Evolutionary conservation across 2,797 vertebrate genomes (phyloP).

Genomic region (Capromys pilorides): DNA sequence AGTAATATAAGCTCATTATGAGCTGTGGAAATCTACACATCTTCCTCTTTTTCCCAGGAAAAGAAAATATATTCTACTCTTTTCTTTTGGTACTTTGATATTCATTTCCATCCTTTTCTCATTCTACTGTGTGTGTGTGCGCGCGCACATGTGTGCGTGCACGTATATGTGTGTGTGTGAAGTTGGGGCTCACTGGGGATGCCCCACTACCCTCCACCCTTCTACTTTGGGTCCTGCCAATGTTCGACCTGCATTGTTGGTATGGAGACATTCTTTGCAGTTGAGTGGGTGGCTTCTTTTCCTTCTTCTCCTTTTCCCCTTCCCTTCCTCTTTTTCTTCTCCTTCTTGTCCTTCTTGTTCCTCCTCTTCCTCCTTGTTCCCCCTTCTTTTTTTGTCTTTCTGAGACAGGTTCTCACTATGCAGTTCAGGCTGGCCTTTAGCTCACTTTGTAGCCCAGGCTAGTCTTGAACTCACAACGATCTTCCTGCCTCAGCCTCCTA

Average conservation of each 20-base stretch:
- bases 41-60: neutral
- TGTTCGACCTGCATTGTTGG: neutral
- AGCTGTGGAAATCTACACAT: neutral
- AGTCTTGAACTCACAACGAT: no score
- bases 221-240: neutral
- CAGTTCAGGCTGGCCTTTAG: neutral
- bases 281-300: no score
- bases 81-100: neutral
- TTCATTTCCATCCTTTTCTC: neutral
- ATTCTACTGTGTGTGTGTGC: neutral
- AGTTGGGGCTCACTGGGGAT: neutral
- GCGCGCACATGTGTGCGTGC: neutral
- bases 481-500: no score
- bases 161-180: neutral
- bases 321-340: no score
- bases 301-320: no score
- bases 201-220: neutral
- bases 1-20: slow-evolving; percentile 26
- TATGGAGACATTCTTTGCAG: neutral
- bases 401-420: no score
- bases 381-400: no score
- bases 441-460: neutral
- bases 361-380: no score
- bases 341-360: no score
- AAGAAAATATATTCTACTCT: neutral